Base-by-base conservation (phyloP, 2,888 invertebrate genomes). In the Rhodophaea formosa region DNA sequence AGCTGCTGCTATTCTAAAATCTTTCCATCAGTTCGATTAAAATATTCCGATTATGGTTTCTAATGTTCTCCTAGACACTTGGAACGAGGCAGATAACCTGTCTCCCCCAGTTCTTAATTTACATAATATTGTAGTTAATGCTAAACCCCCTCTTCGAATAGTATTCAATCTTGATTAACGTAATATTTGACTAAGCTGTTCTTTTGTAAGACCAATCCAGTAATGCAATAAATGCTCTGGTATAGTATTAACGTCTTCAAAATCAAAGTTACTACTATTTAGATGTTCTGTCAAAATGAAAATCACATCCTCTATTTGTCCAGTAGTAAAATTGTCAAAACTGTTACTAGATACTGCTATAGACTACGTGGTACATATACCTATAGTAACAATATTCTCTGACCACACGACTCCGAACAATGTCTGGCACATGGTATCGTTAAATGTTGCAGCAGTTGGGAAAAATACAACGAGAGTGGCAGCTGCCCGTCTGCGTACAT, bases 31-130 rank as follows among this genome's bases (percentile, higher is more conserved):
- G n/a, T n/a, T n/a, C 35, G 8, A 10, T 35, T 35, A 35, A 35
- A 35, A 35, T 35, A 35, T 35, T 35, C 35, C 35, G 59, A 62
- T 61, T 44, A 62, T 30, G 14, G 61, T 62, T 56, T 62, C 61
- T 0, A 61, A 16, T 0, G 62, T 63, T 35, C 62, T 43, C 42
- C 62, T 51, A 42, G 61, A 61, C 17, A 54, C 56, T 32, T 63
- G 59, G 54, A 55, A 60, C 44, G 56, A 47, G n/a, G 14, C 17
- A 43, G 59, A 56, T 23, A 56, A 53, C 32, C 59, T 56, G 39
- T 59, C 56, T 16, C 59, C 56, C n/a, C 59, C 56, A 30, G 56
- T 59, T 32, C 59, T 56, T 47, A 59, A 45, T 53, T 59, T 56
- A 12, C 56, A 59, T 35, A 59, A 52, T 30, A 59, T 23, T 14